These are phyloP conservation scores for Chrysogorgia sp. DNA, from an alignment of 92 coral and sea anemone species.

Conservation along the genomic window DNA sequence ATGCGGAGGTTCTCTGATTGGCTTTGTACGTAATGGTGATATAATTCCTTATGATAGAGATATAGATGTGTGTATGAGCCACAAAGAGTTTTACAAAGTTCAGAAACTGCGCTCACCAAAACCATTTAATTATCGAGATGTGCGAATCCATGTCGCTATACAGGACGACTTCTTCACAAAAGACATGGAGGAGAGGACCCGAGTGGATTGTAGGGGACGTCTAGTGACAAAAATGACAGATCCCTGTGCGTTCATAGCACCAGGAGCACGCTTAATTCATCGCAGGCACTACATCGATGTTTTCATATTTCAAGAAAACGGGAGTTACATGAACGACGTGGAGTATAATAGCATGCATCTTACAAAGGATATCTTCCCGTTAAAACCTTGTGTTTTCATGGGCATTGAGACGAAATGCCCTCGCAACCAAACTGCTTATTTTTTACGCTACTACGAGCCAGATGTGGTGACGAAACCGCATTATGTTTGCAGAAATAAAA, in stretches of 20 bases:
- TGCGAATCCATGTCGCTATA: neutral
- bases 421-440: neutral
- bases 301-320: neutral
- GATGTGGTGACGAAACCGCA: constrained; percentile 8
- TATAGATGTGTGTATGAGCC: constrained; percentile 26
- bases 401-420: constrained; percentile 23
- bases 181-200: neutral
- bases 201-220: neutral
- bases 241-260: neutral
- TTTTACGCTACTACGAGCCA: constrained; percentile 9
- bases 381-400: constrained; percentile 16
- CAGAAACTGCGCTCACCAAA: neutral
- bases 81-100: constrained; percentile 11
- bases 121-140: neutral
- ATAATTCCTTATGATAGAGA: constrained; percentile 28
- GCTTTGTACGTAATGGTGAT: constrained; percentile 28
- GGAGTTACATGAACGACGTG: neutral
- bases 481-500: constrained; percentile 16
- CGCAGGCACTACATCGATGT: neutral
- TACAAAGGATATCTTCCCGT: neutral
- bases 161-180: neutral
- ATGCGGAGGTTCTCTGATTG: constrained; percentile 20
- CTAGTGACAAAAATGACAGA: neutral
- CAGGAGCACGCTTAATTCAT: neutral
- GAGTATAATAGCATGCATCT: neutral